phyloP scores from a whole-genome alignment of 2,113 vertebrate genomes.

The Limnothrissa miodon region DNA sequence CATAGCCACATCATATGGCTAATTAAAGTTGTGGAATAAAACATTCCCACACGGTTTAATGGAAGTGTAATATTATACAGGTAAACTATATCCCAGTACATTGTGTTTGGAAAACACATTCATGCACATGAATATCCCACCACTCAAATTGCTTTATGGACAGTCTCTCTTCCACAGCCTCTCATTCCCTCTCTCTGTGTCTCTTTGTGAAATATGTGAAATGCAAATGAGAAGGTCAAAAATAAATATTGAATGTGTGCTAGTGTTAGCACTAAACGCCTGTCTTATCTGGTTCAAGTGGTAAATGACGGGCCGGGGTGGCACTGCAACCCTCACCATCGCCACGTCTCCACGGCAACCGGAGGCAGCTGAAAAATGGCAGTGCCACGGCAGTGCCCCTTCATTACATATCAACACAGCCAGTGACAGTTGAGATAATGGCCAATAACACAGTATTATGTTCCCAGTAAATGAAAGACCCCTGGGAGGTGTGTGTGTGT shows the following conservation, averaged over 20 bases:
- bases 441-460: constrained; percentile 95
- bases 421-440: constrained; percentile 96
- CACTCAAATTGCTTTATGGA: not conserved
- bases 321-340: constrained; percentile 36
- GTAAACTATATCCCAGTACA: too few species aligned
- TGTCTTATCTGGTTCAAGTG: constrained; percentile 58
- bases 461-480: constrained; percentile 92
- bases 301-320: constrained; percentile 50
- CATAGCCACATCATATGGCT: too few species aligned
- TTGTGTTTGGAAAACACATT: too few species aligned
- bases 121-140: not conserved
- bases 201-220: constrained; percentile 36
- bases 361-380: constrained; percentile 90
- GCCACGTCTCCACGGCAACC: constrained; percentile 81
- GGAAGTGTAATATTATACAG: too few species aligned
- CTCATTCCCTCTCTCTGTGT: not conserved
- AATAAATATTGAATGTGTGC: constrained; percentile 53
- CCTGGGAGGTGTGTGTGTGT: constrained; percentile 83
- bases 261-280: constrained; percentile 47
- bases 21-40: too few species aligned
- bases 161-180: not conserved
- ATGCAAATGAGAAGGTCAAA: constrained; percentile 48
- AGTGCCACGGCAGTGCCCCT: constrained; percentile 85
- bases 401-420: constrained; percentile 95
- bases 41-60: too few species aligned